Evolutionary conservation across 2,797 vertebrate genomes (phyloP).

Genomic region (Monodelphis domestica): DNA sequence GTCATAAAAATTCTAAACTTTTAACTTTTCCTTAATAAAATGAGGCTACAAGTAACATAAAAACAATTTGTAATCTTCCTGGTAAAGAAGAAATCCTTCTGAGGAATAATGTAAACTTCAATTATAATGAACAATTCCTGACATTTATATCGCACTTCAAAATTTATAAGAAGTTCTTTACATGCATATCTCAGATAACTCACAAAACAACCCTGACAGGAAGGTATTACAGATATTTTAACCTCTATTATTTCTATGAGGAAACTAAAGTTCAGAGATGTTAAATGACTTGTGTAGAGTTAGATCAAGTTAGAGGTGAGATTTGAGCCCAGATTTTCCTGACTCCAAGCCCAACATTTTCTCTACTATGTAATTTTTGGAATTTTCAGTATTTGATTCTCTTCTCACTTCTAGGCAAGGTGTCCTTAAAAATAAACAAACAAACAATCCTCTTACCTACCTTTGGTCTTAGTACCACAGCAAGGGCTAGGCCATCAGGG

Average conservation of each 20-base stretch:
- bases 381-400: neutral
- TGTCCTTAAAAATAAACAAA: no score
- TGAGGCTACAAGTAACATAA: neutral
- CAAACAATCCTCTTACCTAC: no score
- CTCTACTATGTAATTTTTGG: neutral
- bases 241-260: neutral
- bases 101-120: neutral
- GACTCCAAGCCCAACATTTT: neutral
- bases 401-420: no score
- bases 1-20: neutral
- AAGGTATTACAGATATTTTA: neutral
- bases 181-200: neutral
- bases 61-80: neutral
- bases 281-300: neutral
- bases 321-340: neutral
- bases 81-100: constrained; percentile 15
- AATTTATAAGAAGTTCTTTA: neutral
- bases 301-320: neutral
- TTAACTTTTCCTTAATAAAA: neutral
- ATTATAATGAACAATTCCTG: neutral
- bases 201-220: neutral
- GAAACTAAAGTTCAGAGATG: neutral
- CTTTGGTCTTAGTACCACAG: no score
- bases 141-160: neutral
- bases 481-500: no score